These are phyloP conservation scores for Melolontha melolontha DNA, from an alignment of 2,888 invertebrate species.

Conservation along the genomic window DNA sequence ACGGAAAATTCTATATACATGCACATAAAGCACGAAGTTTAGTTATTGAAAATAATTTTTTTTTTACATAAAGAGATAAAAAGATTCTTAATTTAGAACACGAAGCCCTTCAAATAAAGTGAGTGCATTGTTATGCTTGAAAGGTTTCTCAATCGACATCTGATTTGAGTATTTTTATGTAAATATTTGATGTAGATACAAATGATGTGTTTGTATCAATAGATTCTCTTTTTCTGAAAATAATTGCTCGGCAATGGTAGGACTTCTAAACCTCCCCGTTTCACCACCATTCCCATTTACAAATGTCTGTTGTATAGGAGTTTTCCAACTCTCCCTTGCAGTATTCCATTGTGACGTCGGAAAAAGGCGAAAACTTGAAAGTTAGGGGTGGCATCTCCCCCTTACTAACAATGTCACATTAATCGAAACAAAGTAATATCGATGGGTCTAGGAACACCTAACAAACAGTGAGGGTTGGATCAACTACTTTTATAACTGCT, in stretches of 20 bases:
- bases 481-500: constrained; percentile 18
- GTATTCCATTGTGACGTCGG: constrained; percentile 51
- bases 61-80: no score
- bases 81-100: no score
- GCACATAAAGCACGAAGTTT: no score
- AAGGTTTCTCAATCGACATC: constrained; percentile 13
- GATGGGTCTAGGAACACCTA: constrained; percentile 57
- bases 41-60: no score
- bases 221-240: constrained; percentile 17
- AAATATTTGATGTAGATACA: constrained; percentile 27
- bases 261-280: constrained; percentile 7
- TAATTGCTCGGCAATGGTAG: constrained; percentile 17
- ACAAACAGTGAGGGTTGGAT: constrained; percentile 52
- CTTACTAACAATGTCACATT: constrained; percentile 58
- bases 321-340: constrained; percentile 41
- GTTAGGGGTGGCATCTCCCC: constrained; percentile 50
- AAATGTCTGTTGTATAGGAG: constrained; percentile 28
- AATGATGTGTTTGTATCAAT: constrained; percentile 28
- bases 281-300: background rate
- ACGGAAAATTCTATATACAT: no score
- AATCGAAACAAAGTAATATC: constrained; percentile 61
- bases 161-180: constrained; percentile 28
- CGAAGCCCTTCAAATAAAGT: constrained; percentile 18
- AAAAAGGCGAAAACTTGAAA: constrained; percentile 55
- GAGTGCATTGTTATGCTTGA: constrained; percentile 2